Percentiles rank a stretch among this genome's conserved stretches.
Evolutionary conservation across 2,888 invertebrate species (phyloP).

Genomic region (Amphipyra berbera): DNA sequence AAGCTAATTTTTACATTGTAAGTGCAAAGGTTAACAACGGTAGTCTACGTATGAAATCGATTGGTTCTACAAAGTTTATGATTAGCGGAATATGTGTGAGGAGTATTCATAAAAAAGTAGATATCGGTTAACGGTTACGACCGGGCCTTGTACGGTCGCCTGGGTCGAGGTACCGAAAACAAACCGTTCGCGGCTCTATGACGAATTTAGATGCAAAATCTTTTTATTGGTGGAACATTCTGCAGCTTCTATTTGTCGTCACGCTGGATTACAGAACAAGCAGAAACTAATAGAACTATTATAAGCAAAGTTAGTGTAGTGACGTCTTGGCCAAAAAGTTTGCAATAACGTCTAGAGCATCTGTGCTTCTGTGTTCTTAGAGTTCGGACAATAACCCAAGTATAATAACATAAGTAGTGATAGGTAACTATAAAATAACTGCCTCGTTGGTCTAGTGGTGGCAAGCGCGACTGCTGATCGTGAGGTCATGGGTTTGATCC

Average conservation of each 20-base stretch:
- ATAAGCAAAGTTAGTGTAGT: slow-evolving; percentile 28
- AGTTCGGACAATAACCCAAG: slow-evolving; percentile 5
- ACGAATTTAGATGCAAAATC: slow-evolving; percentile 25
- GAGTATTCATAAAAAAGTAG: slow-evolving; percentile 31
- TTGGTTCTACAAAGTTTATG: slow-evolving; percentile 27
- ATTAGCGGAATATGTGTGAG: slow-evolving; percentile 17
- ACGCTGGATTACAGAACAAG: slow-evolving; percentile 19
- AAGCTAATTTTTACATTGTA: slow-evolving; percentile 20
- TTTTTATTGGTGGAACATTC: slow-evolving; percentile 9
- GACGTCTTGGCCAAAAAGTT: slow-evolving; percentile 31
- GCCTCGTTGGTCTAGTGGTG: too few relatives aligned
- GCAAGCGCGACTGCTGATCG: too few relatives aligned
- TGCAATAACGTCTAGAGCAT: slow-evolving; percentile 20
- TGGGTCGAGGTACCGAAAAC: slow-evolving; percentile 18
- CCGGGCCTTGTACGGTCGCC: slow-evolving; percentile 28
- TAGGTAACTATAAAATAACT: too few relatives aligned
- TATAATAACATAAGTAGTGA: slow-evolving; percentile 1
- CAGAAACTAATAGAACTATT: slow-evolving; percentile 20
- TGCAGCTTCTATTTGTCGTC: slow-evolving; percentile 17
- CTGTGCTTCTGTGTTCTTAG: slow-evolving; percentile 15
- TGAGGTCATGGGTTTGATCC: too few relatives aligned
- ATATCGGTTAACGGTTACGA: slow-evolving; percentile 46
- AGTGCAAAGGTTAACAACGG: slow-evolving; percentile 52
- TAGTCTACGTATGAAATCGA: slow-evolving; percentile 32
- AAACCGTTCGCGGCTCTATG: slow-evolving; percentile 9